Conservation (phyloP, 2,797 vertebrate species). For the Sphenopsis melanotis region DNA sequence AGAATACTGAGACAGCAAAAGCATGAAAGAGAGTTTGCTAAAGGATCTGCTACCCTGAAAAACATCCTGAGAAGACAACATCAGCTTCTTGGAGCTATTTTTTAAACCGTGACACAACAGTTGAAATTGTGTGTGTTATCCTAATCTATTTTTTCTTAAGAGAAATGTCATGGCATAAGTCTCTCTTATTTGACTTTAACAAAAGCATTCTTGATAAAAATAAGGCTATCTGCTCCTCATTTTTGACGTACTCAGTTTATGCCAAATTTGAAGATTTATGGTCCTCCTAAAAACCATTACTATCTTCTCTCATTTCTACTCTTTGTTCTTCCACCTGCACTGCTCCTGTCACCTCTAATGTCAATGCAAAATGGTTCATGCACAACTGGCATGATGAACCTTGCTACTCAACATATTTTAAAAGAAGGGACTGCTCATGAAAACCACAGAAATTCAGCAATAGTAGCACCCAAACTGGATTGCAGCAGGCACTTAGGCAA, state of each 20-base stretch:
- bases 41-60: neutral
- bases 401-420: neutral
- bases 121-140: neutral
- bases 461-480: neutral
- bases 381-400: neutral
- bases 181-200: neutral
- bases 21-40: neutral
- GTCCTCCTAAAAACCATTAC: neutral
- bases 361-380: neutral
- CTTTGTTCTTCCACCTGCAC: neutral
- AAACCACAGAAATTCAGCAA: neutral
- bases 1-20: neutral
- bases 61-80: neutral
- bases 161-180: neutral
- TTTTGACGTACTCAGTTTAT: neutral
- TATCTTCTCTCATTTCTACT: neutral
- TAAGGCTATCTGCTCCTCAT: neutral
- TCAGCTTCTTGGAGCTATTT: neutral
- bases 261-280: neutral
- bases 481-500: neutral
- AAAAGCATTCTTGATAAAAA: neutral
- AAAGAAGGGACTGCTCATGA: neutral
- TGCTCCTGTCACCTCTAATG: neutral
- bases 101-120: neutral
- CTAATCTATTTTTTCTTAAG: neutral